Evolutionary conservation across 2,113 vertebrate species (phyloP), one percentile per base, ranked within the genome.

Genomic region (Sebastes fasciatus): DNA sequence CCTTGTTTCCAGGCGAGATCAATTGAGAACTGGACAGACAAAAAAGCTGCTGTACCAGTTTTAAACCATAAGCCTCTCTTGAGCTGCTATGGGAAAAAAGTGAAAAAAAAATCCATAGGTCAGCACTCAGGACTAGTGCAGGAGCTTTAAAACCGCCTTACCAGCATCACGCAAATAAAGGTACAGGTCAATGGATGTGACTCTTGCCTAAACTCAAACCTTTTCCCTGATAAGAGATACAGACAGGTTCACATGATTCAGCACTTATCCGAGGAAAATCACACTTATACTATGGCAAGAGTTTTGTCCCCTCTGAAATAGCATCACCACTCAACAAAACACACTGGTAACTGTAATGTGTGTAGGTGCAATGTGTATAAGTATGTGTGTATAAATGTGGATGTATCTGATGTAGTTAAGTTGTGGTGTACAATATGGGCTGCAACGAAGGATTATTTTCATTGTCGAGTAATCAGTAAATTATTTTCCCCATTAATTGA

Each of bases 121-220:
- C 69, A 77, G 78, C 76, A 69, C 57, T 74, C n/a, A 6, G 46
- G 26, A 68, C 45, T 1, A 52, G 40, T 21, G 9, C 4, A 45
- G 63, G 54, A 51, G 70, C 76, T 69, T 66, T 48, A 63, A 64
- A 69, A 67, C 67, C 2, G 46, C 16, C 61, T 26, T 40, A 67
- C 64, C 43, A 52, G 17, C 55, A 62, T 19, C 67, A 63, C 42
- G 23, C 9, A 73, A 78, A 84, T 46, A 72, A 61, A 23, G 14
- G 16, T 3, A 21, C 17, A 52, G 54, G 34, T 71, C 19, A 67
- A 58, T 3, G 5, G 14, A 48, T 80, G 26, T 14, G 19, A 52
- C 52, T 73, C 19, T 40, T 4, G 26, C 14, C 13, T 42, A n/a
- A 13, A 72, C 21, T 52, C 34, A 42, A 58, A 34, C 9, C 11